phyloP scores from a whole-genome alignment of 2,797 vertebrate species.

The Liasis olivaceus region DNA sequence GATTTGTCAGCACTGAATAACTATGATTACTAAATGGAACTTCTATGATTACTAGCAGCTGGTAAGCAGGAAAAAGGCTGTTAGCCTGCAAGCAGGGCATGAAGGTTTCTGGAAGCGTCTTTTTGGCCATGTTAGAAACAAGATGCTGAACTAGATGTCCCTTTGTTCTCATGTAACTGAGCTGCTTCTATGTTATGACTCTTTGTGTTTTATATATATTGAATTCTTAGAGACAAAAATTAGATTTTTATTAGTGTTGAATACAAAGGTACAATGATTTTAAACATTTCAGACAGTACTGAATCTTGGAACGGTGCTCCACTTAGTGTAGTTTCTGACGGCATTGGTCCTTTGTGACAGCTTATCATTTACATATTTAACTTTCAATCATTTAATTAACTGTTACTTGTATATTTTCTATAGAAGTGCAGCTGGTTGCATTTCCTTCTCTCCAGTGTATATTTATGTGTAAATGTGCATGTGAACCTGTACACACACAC shows the following conservation, averaged over 20 bases:
- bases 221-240: background rate
- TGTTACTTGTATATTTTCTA: background rate
- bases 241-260: background rate
- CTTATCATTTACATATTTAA: background rate
- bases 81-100: background rate
- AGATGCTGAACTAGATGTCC: background rate
- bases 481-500: background rate
- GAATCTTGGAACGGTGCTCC: background rate
- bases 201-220: background rate
- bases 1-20: background rate
- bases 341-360: background rate
- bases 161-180: background rate
- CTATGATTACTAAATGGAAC: background rate
- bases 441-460: background rate
- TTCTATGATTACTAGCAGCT: background rate
- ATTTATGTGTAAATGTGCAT: background rate
- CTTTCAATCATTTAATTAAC: background rate
- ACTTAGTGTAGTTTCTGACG: background rate
- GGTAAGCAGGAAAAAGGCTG: background rate
- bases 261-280: background rate
- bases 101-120: background rate
- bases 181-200: background rate
- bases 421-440: background rate
- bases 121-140: background rate
- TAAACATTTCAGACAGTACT: background rate